A percentile compares a stretch with the other conserved stretches of the same genome.
phyloP scores from a whole-genome alignment of 23 tunicate species.

The Clavelina lepadiformis region DNA sequence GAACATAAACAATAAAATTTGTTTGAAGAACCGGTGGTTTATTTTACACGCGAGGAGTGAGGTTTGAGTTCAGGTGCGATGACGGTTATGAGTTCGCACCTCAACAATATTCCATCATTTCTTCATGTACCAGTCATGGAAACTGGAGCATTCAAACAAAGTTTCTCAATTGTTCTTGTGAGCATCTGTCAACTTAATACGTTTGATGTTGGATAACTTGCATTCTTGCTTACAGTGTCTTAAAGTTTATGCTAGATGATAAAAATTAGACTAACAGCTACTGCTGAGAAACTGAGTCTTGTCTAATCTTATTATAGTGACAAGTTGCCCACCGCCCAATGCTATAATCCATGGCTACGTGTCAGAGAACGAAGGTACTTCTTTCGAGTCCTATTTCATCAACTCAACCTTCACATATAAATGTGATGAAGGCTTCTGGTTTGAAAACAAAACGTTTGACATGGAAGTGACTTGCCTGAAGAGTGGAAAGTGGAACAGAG shows the following conservation, averaged over 20 bases:
- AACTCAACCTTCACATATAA: slow-evolving; percentile 17
- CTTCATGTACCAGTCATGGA: slow-evolving; percentile 34
- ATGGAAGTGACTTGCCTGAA: slow-evolving; percentile 29
- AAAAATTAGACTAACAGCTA: too few relatives aligned
- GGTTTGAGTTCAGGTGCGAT: slow-evolving; percentile 25
- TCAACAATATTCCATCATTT: slow-evolving; percentile 3
- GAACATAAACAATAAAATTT: neutral
- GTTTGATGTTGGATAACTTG: neutral
- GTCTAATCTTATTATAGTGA: too few relatives aligned
- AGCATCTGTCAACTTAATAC: neutral
- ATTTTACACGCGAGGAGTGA: slow-evolving; percentile 29
- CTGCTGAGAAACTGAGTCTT: too few relatives aligned
- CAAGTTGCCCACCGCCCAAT: slow-evolving; percentile 26
- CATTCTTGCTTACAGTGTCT: too few relatives aligned
- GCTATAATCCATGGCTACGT: slow-evolving; percentile 33
- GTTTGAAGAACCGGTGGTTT: slow-evolving; percentile 24
- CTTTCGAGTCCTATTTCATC: slow-evolving; percentile 14
- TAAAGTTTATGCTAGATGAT: too few relatives aligned
- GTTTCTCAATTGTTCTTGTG: slow-evolving; percentile 24
- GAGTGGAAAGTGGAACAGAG: slow-evolving; percentile 38
- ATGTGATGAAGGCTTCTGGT: slow-evolving; percentile 72
- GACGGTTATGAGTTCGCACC: slow-evolving; percentile 19
- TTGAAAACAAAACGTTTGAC: slow-evolving; percentile 1
- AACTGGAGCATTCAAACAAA: slow-evolving; percentile 31
- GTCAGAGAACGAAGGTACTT: slow-evolving; percentile 14